Conservation (phyloP, 2,888 invertebrate species). For the Keiferia lycopersicella region DNA sequence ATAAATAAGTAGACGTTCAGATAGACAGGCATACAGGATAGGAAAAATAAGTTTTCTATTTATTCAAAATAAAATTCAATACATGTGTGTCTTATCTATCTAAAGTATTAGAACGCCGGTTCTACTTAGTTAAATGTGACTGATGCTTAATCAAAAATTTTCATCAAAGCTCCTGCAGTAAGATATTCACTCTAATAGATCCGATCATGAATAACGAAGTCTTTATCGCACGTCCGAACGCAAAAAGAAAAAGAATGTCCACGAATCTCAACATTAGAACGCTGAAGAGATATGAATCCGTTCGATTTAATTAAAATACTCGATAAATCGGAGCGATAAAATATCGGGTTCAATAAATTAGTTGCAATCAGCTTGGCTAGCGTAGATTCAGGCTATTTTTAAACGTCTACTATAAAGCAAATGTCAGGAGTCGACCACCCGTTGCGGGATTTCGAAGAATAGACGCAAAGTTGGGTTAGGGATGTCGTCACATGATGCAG, state of each 20-base stretch:
- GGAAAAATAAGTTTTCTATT: too few species aligned
- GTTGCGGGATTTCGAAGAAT: constrained; percentile 56
- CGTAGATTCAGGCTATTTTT: constrained; percentile 22
- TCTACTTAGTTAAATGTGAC: too few species aligned
- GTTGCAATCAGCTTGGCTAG: constrained; percentile 22
- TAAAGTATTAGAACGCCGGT: too few species aligned
- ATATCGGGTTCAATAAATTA: constrained; percentile 20
- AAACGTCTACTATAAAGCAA: constrained; percentile 43
- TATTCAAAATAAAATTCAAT: too few species aligned
- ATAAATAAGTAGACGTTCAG: too few species aligned
- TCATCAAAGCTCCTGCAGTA: background rate
- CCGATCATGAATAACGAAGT: background rate
- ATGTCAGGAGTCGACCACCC: constrained; percentile 61
- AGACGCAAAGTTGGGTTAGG: constrained; percentile 33
- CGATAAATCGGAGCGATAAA: constrained; percentile 24
- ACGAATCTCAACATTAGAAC: constrained; percentile 15
- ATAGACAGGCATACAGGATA: too few species aligned
- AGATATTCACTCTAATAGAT: constrained; percentile 1
- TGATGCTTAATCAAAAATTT: too few species aligned
- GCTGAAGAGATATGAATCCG: constrained; percentile 21
- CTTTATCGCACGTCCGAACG: constrained; percentile 7
- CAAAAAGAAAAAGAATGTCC: background rate
- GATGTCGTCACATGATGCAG: constrained; percentile 22
- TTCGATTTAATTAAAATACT: constrained; percentile 20
- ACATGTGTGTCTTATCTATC: too few species aligned